Conservation (phyloP, 1,140 invertebrate species). For the Polyergus mexicanus region DNA sequence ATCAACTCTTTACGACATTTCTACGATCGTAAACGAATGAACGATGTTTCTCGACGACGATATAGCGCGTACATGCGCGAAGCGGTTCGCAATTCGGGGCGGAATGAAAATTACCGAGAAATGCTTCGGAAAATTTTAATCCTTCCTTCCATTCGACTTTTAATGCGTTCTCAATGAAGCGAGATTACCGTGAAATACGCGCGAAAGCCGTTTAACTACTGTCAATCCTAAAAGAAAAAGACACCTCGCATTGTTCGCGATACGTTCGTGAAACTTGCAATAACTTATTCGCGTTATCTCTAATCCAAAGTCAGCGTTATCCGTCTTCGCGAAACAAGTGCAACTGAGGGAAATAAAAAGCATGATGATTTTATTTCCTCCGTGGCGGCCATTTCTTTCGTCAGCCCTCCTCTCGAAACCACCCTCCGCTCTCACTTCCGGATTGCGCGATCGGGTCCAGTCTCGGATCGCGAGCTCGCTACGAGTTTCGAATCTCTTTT, state of each 20-base stretch:
- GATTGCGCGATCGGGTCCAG: conserved; percentile 12
- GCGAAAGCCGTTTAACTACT: not conserved
- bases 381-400: conserved; percentile 12
- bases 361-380: conserved; percentile 24
- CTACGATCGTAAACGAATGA: conserved; percentile 74
- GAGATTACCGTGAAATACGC: not conserved
- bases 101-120: not conserved
- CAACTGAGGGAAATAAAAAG: conserved; percentile 25
- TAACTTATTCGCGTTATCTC: conserved; percentile 18
- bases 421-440: too few relatives aligned
- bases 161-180: conserved; percentile 10
- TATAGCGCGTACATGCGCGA: not conserved
- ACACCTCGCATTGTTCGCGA: not conserved
- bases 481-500: conserved; percentile 60
- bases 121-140: conserved; percentile 32
- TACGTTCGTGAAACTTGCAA: not conserved
- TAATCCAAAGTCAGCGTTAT: conserved; percentile 30
- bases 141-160: not conserved
- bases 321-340: conserved; percentile 3
- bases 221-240: not conserved
- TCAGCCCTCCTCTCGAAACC: not conserved
- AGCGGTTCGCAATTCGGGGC: not conserved
- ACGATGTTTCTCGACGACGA: not conserved
- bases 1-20: conserved; percentile 78
- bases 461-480: conserved; percentile 40